These are phyloP conservation scores for Leptarthrus brevirostris DNA, from an alignment of 2,888 invertebrate species.

Conservation along the genomic window DNA sequence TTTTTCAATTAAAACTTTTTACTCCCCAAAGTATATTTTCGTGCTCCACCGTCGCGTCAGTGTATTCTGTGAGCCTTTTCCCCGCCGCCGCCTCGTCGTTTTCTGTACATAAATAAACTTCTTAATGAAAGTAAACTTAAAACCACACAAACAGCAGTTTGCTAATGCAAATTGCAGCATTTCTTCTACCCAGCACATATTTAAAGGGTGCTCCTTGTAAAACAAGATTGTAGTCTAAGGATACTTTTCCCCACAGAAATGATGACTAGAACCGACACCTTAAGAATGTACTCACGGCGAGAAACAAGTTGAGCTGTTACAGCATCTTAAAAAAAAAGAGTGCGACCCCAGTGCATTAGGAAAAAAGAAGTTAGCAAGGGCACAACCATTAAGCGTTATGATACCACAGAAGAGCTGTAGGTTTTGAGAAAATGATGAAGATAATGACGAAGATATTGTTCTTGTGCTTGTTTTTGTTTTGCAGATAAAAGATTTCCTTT, in stretches of 20 bases:
- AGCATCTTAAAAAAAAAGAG: background rate
- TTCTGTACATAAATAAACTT: conserved; percentile 50
- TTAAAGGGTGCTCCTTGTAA: conserved; percentile 35
- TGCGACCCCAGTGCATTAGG: background rate
- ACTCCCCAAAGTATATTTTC: conserved; percentile 51
- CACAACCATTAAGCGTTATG: conserved; percentile 17
- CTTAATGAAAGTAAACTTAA: conserved; percentile 52
- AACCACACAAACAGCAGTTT: conserved; percentile 52
- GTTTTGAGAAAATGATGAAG: background rate
- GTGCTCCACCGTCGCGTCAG: background rate
- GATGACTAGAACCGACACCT: conserved; percentile 37
- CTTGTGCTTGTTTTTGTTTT: no score
- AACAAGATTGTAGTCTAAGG: conserved; percentile 20
- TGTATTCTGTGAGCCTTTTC: background rate
- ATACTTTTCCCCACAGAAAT: conserved; percentile 7
- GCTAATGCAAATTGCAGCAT: conserved; percentile 53
- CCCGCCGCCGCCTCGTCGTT: background rate
- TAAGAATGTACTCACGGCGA: background rate
- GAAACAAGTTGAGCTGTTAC: background rate
- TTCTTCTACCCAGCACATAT: conserved; percentile 23
- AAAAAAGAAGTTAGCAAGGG: background rate
- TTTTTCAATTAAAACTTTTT: conserved; percentile 64
- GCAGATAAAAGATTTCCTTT: no score
- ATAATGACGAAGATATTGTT: background rate
- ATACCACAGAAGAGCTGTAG: background rate